A percentile compares a stretch with the other conserved stretches of the same genome.
These are phyloP conservation scores for Phenganax marumi DNA, from an alignment of 92 coral and sea anemone species.

Conservation along the genomic window DNA sequence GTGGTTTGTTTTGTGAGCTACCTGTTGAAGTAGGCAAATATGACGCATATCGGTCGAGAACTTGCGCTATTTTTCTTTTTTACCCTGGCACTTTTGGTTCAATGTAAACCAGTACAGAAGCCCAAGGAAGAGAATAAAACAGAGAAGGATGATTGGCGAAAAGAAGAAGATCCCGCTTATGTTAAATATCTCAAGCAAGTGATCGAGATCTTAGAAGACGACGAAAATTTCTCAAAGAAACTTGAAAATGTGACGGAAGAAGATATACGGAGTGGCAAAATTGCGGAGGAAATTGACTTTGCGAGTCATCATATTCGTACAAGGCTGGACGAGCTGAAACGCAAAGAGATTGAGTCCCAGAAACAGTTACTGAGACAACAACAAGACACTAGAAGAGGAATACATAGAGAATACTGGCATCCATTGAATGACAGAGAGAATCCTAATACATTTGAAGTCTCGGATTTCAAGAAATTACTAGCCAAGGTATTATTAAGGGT, in stretches of 20 bases:
- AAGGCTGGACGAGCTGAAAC: slow-evolving; percentile 85
- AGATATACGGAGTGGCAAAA: slow-evolving; percentile 79
- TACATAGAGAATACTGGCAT: slow-evolving; percentile 90
- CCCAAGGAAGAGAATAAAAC: slow-evolving; percentile 45
- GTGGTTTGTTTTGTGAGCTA: slow-evolving; percentile 10
- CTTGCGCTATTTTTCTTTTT: slow-evolving; percentile 13
- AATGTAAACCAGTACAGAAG: slow-evolving; percentile 40
- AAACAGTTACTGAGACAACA: slow-evolving; percentile 84
- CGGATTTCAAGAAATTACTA: slow-evolving; percentile 79
- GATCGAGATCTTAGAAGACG: slow-evolving; percentile 88
- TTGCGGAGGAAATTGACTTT: slow-evolving; percentile 88
- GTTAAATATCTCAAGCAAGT: slow-evolving; percentile 96
- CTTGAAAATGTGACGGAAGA: slow-evolving; percentile 92
- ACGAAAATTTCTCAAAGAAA: slow-evolving; percentile 82
- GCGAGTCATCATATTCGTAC: slow-evolving; percentile 87
- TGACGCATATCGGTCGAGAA: slow-evolving; percentile 1
- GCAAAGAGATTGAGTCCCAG: slow-evolving; percentile 91
- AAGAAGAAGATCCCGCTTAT: slow-evolving; percentile 78
- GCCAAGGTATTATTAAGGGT: slow-evolving; percentile 59
- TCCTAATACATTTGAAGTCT: slow-evolving; percentile 92
- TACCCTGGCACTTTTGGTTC: not conserved
- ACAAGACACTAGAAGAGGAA: slow-evolving; percentile 81
- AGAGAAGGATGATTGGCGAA: slow-evolving; percentile 46
- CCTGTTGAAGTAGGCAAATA: not conserved
- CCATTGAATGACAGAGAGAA: slow-evolving; percentile 95